Evolutionary conservation across 2,113 vertebrate genomes (phyloP).

Genomic region (Sinocyclocheilus maitianheensis): DNA sequence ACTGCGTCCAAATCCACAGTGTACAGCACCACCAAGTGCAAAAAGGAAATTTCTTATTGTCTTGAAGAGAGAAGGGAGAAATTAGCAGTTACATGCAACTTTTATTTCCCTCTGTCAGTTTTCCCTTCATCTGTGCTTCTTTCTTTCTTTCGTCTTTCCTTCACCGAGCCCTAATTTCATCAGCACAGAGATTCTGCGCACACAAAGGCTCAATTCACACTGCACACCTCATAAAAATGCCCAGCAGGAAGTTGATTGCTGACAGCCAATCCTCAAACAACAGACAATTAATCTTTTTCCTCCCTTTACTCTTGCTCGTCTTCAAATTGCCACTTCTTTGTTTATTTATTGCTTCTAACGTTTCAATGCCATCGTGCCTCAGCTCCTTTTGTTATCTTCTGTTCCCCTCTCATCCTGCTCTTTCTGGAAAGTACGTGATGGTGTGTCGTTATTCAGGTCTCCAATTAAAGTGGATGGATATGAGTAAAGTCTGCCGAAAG

Average conservation of each 20-base stretch:
- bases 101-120: neutral
- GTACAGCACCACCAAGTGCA: neutral
- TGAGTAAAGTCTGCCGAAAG: neutral
- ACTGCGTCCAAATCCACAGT: neutral
- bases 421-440: constrained; percentile 9
- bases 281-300: constrained; percentile 30
- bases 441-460: constrained; percentile 45
- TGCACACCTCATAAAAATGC: constrained; percentile 60
- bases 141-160: constrained; percentile 18
- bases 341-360: constrained; percentile 3
- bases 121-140: constrained; percentile 36
- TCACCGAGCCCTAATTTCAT: constrained; percentile 55
- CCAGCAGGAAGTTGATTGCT: constrained; percentile 53
- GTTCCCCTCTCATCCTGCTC: neutral
- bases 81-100: constrained; percentile 20
- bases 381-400: neutral
- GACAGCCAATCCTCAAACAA: constrained; percentile 56
- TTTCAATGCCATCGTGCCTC: constrained; percentile 17
- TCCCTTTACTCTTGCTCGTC: constrained; percentile 16
- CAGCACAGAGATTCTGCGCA: constrained; percentile 54
- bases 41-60: neutral
- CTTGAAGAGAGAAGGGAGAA: neutral
- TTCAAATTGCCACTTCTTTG: constrained; percentile 31
- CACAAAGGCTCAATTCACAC: constrained; percentile 58
- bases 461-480: neutral